A percentile compares a stretch with the other conserved stretches of the same genome.
Conservation (phyloP, 2,113 vertebrate genomes). For the Forbesichthys agassizii region DNA sequence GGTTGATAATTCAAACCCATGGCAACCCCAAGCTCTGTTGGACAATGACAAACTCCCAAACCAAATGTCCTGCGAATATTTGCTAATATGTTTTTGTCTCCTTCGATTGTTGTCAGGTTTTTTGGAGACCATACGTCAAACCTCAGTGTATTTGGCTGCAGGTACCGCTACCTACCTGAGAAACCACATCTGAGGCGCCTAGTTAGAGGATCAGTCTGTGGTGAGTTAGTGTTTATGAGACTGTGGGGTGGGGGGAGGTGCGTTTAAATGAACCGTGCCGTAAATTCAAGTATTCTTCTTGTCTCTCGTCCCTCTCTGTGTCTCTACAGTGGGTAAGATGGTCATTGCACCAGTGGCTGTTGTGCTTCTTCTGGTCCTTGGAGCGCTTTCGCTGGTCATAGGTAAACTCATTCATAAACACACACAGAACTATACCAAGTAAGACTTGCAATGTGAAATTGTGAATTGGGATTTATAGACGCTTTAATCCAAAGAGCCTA, state of each 20-base stretch:
- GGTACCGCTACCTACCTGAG: slow-evolving; percentile 97
- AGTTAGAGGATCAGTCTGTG: slow-evolving; percentile 94
- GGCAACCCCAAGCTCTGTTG: not conserved
- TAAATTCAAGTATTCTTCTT: too few species aligned
- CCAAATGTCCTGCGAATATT: too few species aligned
- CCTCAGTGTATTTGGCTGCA: slow-evolving; percentile 99
- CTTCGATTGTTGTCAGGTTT: slow-evolving; percentile 69
- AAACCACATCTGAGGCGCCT: slow-evolving; percentile 94
- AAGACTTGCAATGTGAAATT: too few species aligned
- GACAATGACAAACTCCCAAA: too few species aligned
- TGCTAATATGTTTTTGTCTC: not conserved
- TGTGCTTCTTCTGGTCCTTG: slow-evolving; percentile 89
- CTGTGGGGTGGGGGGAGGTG: not conserved
- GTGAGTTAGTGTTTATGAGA: slow-evolving; percentile 73
- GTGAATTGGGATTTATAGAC: too few species aligned
- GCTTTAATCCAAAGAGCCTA: too few species aligned
- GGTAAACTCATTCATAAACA: slow-evolving; percentile 78
- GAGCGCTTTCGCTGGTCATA: slow-evolving; percentile 90
- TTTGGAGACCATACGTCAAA: slow-evolving; percentile 98
- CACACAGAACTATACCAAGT: not conserved
- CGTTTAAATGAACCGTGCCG: not conserved
- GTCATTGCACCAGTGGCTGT: slow-evolving; percentile 89
- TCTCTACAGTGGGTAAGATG: slow-evolving; percentile 88
- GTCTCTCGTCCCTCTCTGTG: slow-evolving; percentile 29
- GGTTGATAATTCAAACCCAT: too few species aligned